Evolutionary conservation across 2,888 invertebrate genomes (phyloP).

Genomic region (Platerodrilus igneus): DNA sequence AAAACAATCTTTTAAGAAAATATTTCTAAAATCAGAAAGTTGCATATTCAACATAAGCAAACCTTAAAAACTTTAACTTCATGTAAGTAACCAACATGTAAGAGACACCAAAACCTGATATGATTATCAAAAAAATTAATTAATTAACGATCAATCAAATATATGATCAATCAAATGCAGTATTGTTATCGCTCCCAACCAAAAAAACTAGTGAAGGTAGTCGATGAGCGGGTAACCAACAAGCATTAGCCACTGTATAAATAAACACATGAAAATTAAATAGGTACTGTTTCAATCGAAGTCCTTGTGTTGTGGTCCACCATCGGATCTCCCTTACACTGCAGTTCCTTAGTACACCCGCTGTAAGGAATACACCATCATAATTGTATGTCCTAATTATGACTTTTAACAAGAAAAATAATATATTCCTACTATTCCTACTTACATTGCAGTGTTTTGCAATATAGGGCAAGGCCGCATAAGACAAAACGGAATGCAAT

Average conservation of each 20-base stretch:
- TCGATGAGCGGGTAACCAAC: conserved; percentile 51
- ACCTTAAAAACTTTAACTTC: too few species aligned
- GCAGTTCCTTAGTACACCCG: conserved; percentile 42
- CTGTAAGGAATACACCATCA: conserved; percentile 49
- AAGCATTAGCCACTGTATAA: conserved; percentile 52
- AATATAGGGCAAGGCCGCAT: conserved; percentile 49
- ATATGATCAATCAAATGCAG: conserved; percentile 37
- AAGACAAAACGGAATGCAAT: conserved; percentile 41
- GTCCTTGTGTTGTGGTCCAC: conserved; percentile 35
- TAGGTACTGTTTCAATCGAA: conserved; percentile 49
- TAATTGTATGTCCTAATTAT: conserved; percentile 43
- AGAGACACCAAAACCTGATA: too few species aligned
- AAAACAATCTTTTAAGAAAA: too few species aligned
- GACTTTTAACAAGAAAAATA: conserved; percentile 13
- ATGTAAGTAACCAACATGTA: too few species aligned
- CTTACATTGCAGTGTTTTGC: conserved; percentile 43
- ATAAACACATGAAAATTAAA: conserved; percentile 50
- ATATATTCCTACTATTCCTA: conserved; percentile 11
- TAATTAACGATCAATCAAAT: background rate
- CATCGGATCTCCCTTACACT: conserved; percentile 37
- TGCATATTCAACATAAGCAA: too few species aligned
- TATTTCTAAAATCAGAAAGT: too few species aligned
- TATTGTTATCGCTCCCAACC: conserved; percentile 45
- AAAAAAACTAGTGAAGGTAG: conserved; percentile 51
- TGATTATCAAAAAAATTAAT: too few species aligned